These are phyloP conservation scores for Irena cyanogastra DNA, from an alignment of 2,113 vertebrate genomes.

Conservation along the genomic window DNA sequence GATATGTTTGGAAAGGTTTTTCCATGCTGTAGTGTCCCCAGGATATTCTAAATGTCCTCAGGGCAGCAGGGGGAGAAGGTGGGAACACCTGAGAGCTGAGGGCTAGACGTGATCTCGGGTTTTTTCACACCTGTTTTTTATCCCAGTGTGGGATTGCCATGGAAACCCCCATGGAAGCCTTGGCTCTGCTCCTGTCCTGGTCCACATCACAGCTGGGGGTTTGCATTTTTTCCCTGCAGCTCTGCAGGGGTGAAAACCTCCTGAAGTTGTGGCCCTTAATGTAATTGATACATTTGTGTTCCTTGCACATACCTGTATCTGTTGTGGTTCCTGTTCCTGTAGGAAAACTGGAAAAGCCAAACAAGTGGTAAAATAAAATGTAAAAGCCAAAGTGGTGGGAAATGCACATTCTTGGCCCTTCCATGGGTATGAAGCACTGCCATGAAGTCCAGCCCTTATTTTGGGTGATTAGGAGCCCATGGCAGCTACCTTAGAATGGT, in stretches of 20 bases:
- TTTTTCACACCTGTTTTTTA: not conserved
- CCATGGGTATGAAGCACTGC: fast-evolving
- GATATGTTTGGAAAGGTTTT: not conserved
- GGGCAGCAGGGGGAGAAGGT: not conserved
- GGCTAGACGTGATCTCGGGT: not conserved
- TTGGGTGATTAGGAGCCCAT: not conserved
- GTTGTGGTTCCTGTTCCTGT: not conserved
- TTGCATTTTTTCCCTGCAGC: not conserved
- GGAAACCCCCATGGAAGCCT: not conserved
- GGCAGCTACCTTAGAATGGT: not conserved
- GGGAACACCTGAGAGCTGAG: not conserved
- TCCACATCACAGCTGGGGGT: not conserved
- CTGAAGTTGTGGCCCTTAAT: not conserved
- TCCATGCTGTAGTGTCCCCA: not conserved
- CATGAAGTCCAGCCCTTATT: not conserved
- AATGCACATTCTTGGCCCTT: not conserved
- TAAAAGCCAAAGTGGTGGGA: not conserved
- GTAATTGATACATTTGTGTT: not conserved
- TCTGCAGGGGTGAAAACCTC: not conserved
- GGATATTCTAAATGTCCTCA: fast-evolving
- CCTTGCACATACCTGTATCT: not conserved
- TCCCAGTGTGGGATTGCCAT: not conserved
- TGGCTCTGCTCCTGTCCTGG: not conserved
- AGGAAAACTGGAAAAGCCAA: not conserved
- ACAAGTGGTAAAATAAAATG: not conserved